Percentiles rank a stretch among this genome's conserved stretches.
phyloP scores from a whole-genome alignment of 92 coral and sea anemone species.

The Anthopleura xanthogrammica region DNA sequence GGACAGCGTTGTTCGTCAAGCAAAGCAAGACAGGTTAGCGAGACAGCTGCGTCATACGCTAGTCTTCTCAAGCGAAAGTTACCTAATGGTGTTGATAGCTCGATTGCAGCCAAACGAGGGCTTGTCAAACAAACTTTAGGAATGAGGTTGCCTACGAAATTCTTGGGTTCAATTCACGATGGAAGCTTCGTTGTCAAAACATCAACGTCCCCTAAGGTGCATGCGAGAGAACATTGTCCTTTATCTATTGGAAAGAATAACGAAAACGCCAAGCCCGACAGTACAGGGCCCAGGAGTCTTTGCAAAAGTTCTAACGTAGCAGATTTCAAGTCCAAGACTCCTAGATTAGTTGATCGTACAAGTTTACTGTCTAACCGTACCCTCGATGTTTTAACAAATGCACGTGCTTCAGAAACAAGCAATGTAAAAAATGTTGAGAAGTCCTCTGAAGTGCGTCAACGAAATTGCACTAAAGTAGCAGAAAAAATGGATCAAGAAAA shows the following conservation, averaged over 20 bases:
- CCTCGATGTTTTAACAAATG: not conserved
- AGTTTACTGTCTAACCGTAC: not conserved
- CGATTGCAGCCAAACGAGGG: slow-evolving; percentile 37
- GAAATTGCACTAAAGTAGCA: not conserved
- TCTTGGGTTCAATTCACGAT: not conserved
- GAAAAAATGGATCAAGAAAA: not conserved
- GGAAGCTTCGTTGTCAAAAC: not conserved
- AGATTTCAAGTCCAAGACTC: slow-evolving; percentile 1
- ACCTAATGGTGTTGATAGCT: not conserved
- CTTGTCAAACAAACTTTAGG: slow-evolving; percentile 45
- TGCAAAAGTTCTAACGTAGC: slow-evolving; percentile 11
- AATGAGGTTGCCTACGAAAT: not conserved
- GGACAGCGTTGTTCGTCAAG: not conserved
- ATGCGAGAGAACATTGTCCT: not conserved
- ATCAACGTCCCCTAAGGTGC: not conserved
- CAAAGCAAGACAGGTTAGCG: not conserved
- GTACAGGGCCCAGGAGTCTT: not conserved
- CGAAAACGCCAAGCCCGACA: not conserved
- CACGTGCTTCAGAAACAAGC: not conserved
- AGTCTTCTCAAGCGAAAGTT: not conserved
- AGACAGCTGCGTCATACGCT: not conserved
- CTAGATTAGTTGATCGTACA: slow-evolving; percentile 18
- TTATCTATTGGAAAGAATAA: not conserved
- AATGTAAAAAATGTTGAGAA: not conserved
- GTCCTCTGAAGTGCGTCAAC: not conserved